Evolutionary conservation across 2,888 invertebrate genomes (phyloP), one percentile per base, ranked within the genome.

Genomic region (Chrysolina haemoptera): DNA sequence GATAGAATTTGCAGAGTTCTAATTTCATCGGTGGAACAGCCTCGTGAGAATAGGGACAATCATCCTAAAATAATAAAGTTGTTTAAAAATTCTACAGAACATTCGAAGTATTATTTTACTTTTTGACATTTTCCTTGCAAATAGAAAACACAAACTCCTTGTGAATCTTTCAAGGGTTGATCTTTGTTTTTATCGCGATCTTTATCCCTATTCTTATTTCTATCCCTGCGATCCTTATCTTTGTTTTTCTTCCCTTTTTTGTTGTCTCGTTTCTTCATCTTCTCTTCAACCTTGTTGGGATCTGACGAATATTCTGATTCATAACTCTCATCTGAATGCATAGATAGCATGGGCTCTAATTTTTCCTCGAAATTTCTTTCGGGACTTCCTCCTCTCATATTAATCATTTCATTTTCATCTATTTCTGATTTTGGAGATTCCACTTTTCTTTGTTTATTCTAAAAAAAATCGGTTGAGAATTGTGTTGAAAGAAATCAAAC

Each of bases 1-100:
- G 89, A 89, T 98, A 98, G 89, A 98, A 98, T 89, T 98, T 98
- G 89, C 98, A 99, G 1, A 98, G 89, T 88, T 98, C 98, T 90
- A 95, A 91, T 89, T 97, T 97, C 81, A 96, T 92, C 0, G 94
- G 94, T 62, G 94, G 94, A 68, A 92, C 89, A 63, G 93, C 93
- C 84, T 95, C 94, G 86, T 98, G 98, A 16, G 95, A 95, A 87
- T 94, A 97, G 65, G 93, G 92, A 88, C 97, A 97, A 80, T 96
- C 95, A 74, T 94, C 73, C 95, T 94, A 89, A 91, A 88, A 75
- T 85, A 74, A 76, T 50, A 46, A 55, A 59, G 18, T 55, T 14
- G 55, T 14, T 12, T 46, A 1, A 14, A 69, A 46, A 59, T 46
- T 69, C 8, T 22, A 40, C 20, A 62, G 11, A 27, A 9, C 3